Evolutionary conservation across 2,888 invertebrate species (phyloP), one percentile per base, ranked within the genome.

Genomic region (Troides oblongomaculatus): DNA sequence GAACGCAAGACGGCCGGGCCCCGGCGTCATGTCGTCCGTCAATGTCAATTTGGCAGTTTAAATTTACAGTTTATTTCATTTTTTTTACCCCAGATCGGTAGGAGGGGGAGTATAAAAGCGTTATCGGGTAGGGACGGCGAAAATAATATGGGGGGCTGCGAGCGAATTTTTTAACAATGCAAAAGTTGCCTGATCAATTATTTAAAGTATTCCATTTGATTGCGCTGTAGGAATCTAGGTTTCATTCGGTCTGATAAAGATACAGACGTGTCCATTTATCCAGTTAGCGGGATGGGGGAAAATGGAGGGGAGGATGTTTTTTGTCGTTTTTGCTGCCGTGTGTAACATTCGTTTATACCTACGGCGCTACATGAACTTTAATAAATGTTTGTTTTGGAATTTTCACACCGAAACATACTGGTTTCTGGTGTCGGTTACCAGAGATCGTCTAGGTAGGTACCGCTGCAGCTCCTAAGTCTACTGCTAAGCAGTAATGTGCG

Each of bases 41-140:
- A 91, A 89, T 86, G 88, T 86, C 90, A 88, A 89, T 89, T 90
- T 86, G 81, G n/a, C 87, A 90, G 86, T 92, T 91, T 84, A 90
- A 91, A 90, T 84, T 88, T 82, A 84, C 84, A 84, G 82, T 84
- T 86, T 87, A 84, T 86, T 78, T 83, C 77, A 83, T 85, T 86
- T 88, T 88, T 30, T 83, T 80, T 53, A 72, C 66, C 76, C 75
- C 79, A 79, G 79, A 82, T 84, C 14, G 82, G 12, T 12, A 14
- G 46, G 46, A 21, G 14, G 46, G 81, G 73, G 65, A 78, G 83
- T 81, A 84, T 90, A 88, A 90, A 90, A 91, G 90, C 91, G 83
- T 89, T 89, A 87, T 87, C 87, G 86, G 84, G 89, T 90, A 81
- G 79, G 81, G 79, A 80, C 81, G 83, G 76, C 83, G 81, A 82